Evolutionary conservation across 1,140 invertebrate species (phyloP), one percentile per base, ranked within the genome.

Genomic region (Penaeus indicus): DNA sequence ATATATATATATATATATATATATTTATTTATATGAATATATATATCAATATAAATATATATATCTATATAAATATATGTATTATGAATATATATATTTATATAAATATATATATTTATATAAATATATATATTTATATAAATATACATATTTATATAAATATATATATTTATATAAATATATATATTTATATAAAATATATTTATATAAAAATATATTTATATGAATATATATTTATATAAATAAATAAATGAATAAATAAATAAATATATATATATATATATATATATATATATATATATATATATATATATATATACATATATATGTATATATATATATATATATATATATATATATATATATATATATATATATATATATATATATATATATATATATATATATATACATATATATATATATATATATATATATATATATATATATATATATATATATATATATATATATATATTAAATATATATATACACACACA

Each of bases 261-360:
- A n/a, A n/a, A n/a, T 18, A n/a, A 18, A 64, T 64, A 64, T n/a
- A 64, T 64, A 64, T n/a, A 64, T n/a, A 64, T n/a, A 64, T n/a
- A 64, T n/a, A 64, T n/a, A 64, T n/a, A 64, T n/a, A 64, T n/a
- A 64, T n/a, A 64, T 16, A 64, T n/a, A 64, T n/a, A 64, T 64
- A 64, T n/a, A 64, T n/a, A 64, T n/a, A 64, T n/a, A 64, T n/a
- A 64, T n/a, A 64, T 64, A 64, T 64, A 64, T 64, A 64, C n/a
- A 64, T 64, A 64, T 18, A 64, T 64, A 64, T 64, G n/a, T 64
- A 64, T 64, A 64, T 64, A 64, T 64, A 64, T 64, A 64, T 64
- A 64, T 64, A 64, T 64, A 64, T 64, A 64, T 64, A 64, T 64
- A 64, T 64, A 64, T 64, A 64, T 64, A 64, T 64, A 7, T 67